Base-by-base conservation (phyloP, 2,888 invertebrate genomes). In the Cremastinae sp. region DNA sequence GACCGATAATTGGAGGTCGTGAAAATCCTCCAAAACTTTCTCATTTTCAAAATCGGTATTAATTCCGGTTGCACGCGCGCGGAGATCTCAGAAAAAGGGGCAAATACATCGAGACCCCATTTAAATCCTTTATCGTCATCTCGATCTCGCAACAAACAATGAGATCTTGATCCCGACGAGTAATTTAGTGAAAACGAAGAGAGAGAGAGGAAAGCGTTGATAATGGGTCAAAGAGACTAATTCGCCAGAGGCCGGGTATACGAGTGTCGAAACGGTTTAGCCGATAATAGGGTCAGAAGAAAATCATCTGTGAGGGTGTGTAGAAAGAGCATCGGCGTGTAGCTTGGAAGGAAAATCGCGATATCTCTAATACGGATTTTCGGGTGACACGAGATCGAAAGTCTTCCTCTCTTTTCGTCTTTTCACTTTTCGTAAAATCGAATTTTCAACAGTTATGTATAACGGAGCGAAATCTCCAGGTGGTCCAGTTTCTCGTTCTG, bases 321-420 rank as follows among this genome's bases (percentile, higher is more conserved):
- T 64, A 75, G 72, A 64, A 80, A 79, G 16, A 45, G 47, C 39
- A 0, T n/a, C n/a, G n/a, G n/a, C n/a, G n/a, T n/a, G n/a, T 8
- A 16, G 28, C 43, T 16, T 82, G n/a, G n/a, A n/a, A n/a, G n/a
- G n/a, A n/a, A n/a, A 84, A 83, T 82, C 82, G 81, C 71, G 81
- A 83, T 79, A 82, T 84, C 80, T 78, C 79, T 83, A 83, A 82
- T 84, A 81, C 83, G 81, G 78, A 80, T 81, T 79, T 70, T 55
- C 62, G 47, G 53, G 74, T 22, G 74, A 68, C 68, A 74, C 62
- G 39, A 22, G 53, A 53, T 37, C 9, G 56, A 16, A 18, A 49
- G 49, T 20, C 2, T 9, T 18, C 49, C 28, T 0, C 39, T 10
- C 39, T n/a, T 14, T 22, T 14, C 10, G 10, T 28, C 9, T n/a